Evolutionary conservation across 2,113 vertebrate genomes (phyloP), one percentile per base, ranked within the genome.

Genomic region (Planiliza haematocheilus): DNA sequence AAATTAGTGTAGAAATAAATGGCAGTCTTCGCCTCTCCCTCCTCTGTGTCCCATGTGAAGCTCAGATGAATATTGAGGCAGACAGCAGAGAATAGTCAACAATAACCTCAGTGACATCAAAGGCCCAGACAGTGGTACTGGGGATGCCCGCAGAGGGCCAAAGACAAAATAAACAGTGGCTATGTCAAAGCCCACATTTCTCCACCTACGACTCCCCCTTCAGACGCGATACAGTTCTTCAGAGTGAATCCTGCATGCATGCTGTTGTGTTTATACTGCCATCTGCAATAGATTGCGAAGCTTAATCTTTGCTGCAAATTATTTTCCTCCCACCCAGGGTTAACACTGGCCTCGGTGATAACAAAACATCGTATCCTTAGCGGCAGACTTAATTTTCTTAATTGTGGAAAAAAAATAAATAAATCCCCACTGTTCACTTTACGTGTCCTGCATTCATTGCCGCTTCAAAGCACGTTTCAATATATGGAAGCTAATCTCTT

Each of bases 1-100:
- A 92, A 94, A 92, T 93, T 88, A 91, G 91, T 86, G 91, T 85
- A 91, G 89, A 85, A 91, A 93, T 93, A 93, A 93, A 92, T 88
- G 84, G 83, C 83, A 63, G 84, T 56, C 67, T 80, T 62, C 85
- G 67, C 78, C 37, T 82, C 76, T 74, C 67, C 68, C 77, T 69
- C 61, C n/a, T 82, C 70, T 66, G 55, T 41, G 67, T 88, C 91
- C 82, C 68, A 50, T 81, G 86, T 84, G 85, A 88, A 85, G 87
- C 86, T 77, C 13, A 0, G 83, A 84, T 79, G 76, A 88, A 86
- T 84, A 89, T 88, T 59, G 79, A 83, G 86, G 88, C 79, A 83
- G 88, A 90, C 84, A 53, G 84, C 67, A 36, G 81, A 87, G 89
- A 91, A 81, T 78, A 86, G 90, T 91, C 84, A 85, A 93, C 91